Evolutionary conservation across 1,140 invertebrate genomes (phyloP).

Genomic region (Sitophilus oryzae): DNA sequence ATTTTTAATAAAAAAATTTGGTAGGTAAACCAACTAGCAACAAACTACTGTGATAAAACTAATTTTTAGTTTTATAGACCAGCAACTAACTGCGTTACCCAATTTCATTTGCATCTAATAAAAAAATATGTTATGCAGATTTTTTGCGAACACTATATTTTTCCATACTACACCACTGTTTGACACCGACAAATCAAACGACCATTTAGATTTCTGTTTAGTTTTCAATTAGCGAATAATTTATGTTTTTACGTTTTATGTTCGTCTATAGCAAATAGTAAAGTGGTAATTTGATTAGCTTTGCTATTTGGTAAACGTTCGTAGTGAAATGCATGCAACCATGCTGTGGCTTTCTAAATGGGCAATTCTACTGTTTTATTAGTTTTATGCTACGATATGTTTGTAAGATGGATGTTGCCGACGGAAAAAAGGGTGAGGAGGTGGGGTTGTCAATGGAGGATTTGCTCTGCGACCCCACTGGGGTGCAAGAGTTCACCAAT

Average conservation of each 20-base stretch:
- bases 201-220: neutral
- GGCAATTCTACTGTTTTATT: neutral
- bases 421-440: conserved; percentile 84
- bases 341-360: neutral
- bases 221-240: conserved; percentile 8
- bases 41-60: too few species aligned
- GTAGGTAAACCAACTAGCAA: too few species aligned
- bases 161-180: too few species aligned
- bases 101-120: too few species aligned
- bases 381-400: neutral
- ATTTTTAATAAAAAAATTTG: too few species aligned
- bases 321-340: neutral
- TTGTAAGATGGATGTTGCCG: conserved; percentile 85
- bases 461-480: conserved; percentile 82
- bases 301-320: neutral
- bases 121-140: too few species aligned
- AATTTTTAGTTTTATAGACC: too few species aligned
- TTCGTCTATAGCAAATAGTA: too few species aligned
- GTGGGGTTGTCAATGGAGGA: conserved; percentile 96
- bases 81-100: too few species aligned
- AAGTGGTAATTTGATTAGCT: too few species aligned
- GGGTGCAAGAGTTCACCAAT: conserved; percentile 82
- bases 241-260: too few species aligned
- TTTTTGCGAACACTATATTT: too few species aligned
- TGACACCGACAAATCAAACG: neutral